Conservation (phyloP, 2,113 vertebrate species). For the Pluvialis apricaria region DNA sequence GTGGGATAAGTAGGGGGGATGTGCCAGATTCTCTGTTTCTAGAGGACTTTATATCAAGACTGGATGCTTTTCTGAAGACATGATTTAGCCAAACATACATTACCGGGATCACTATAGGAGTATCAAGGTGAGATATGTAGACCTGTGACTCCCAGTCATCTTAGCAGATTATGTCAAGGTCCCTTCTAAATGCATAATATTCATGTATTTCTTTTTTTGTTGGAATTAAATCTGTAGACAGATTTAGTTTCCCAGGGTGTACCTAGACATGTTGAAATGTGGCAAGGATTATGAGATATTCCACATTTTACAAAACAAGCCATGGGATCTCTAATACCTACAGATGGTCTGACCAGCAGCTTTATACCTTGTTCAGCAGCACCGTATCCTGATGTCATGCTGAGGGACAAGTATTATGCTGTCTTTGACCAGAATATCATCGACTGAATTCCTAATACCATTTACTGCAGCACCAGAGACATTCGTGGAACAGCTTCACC, state of each 20-base stretch:
- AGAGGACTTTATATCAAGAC: neutral
- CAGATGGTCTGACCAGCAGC: neutral
- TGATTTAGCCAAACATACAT: neutral
- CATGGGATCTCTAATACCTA: neutral
- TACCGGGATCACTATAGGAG: neutral
- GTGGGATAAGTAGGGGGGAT: neutral
- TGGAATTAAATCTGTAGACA: neutral
- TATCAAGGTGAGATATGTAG: neutral
- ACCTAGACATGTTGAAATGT: accelerated
- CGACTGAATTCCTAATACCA: neutral
- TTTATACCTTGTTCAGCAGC: neutral
- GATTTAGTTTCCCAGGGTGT: neutral
- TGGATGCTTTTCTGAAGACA: neutral
- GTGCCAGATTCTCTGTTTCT: neutral
- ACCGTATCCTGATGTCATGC: neutral
- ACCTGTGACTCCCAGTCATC: accelerated
- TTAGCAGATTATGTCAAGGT: neutral
- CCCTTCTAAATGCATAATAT: neutral
- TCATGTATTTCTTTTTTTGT: neutral
- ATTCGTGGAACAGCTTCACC: neutral
- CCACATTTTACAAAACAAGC: neutral
- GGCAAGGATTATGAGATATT: neutral
- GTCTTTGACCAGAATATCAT: neutral
- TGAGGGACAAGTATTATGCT: neutral
- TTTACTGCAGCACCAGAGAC: neutral